Evolutionary conservation across 2,888 invertebrate genomes (phyloP).

Genomic region (Cosmia pyralina): DNA sequence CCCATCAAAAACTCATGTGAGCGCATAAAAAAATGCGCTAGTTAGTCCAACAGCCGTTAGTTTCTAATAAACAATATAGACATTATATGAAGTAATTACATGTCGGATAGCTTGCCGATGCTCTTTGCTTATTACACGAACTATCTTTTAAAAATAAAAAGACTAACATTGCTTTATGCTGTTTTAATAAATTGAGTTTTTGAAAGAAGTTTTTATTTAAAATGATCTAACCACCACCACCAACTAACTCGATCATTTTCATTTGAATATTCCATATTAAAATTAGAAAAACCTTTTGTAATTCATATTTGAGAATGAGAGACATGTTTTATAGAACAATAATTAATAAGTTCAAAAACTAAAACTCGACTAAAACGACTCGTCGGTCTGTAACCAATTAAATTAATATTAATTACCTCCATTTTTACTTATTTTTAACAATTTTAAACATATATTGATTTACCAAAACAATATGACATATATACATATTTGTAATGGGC

Average conservation of each 20-base stretch:
- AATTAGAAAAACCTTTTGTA: rapidly evolving
- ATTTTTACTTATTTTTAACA: too few relatives aligned
- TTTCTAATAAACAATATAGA: conserved; percentile 69
- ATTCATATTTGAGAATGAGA: neutral
- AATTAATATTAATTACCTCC: too few relatives aligned
- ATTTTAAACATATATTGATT: too few relatives aligned
- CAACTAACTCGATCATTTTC: too few relatives aligned
- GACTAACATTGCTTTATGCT: neutral
- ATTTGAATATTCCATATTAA: neutral
- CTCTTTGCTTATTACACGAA: conserved; percentile 36
- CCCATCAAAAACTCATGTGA: conserved; percentile 54
- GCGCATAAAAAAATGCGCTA: conserved; percentile 56
- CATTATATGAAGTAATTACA: conserved; percentile 65
- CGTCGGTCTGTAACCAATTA: too few relatives aligned
- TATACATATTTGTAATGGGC: too few relatives aligned
- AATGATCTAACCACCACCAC: neutral
- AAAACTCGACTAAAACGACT: too few relatives aligned
- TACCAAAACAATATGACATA: too few relatives aligned
- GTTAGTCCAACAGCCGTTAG: conserved; percentile 61
- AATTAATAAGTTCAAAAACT: too few relatives aligned
- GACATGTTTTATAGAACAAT: neutral
- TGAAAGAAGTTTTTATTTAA: neutral
- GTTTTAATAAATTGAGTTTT: neutral
- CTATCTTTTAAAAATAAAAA: conserved; percentile 15
- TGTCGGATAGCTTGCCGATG: conserved; percentile 37